Evolutionary conservation across 2,888 invertebrate genomes (phyloP), one percentile per base, ranked within the genome.

Genomic region (Prosopocoilus inquinatus): DNA sequence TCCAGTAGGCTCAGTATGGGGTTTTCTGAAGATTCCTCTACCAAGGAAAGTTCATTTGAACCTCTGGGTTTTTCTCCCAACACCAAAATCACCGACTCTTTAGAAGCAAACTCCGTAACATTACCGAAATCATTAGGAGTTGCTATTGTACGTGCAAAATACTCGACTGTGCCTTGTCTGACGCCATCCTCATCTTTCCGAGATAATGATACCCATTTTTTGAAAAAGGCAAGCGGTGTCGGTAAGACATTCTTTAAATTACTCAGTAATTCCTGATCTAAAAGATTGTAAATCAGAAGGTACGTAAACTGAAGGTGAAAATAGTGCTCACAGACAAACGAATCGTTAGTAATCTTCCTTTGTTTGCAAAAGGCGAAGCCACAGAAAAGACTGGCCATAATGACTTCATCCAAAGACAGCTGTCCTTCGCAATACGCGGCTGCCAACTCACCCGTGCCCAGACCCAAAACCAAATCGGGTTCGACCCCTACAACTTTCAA

Each of bases 401-500:
- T 38, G 79, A 82, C 0, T 88, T 86, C 13, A 89, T 90, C 81
- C 61, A 11, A 52, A 20, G 32, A 38, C 9, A 55, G 39, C 11
- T 9, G 47, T 8, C 41, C 45, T 3, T 38, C 47, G 7, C 41
- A 33, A 11, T 49, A 50, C 33, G 45, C 52, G n/a, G 55, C 51
- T 41, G 50, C 46, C 1, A 51, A 35, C 12, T 53, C 38, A 8
- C 50, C 52, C n/a, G 52, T 48, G 33, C 89, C 92, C 2, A 93
- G 81, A 2, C 91, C 90, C 35, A 92, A 91, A 92, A 94, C 92
- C n/a, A 46, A 38, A 46, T 50, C 53, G 9, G 63, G 61, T 45
- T 50, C 46, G 9, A 63, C 20, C 5, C 79, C 80, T 59, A 81
- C 61, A 5, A 78, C 68, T 62, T 76, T 80, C 43, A 82, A 64